Evolutionary conservation across 2,888 invertebrate genomes (phyloP).

Genomic region (Charanyca ferruginea): DNA sequence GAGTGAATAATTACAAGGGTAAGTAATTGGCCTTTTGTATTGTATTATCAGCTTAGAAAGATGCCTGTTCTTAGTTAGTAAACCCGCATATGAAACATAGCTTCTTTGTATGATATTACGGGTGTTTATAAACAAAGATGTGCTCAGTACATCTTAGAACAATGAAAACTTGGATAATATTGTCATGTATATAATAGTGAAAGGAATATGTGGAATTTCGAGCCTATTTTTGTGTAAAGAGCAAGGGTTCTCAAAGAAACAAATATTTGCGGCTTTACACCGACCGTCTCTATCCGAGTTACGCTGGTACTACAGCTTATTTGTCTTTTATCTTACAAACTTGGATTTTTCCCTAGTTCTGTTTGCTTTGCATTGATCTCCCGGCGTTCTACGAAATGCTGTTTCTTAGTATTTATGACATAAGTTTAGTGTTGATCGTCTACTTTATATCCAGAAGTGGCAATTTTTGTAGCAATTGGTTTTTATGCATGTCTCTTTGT

Average conservation of each 20-base stretch:
- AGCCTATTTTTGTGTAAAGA: conserved; percentile 75
- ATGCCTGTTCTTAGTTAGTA: conserved; percentile 42
- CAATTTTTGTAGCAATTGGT: conserved; percentile 19
- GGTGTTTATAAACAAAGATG: conserved; percentile 53
- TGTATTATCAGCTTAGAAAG: conserved; percentile 53
- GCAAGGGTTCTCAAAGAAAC: conserved; percentile 77
- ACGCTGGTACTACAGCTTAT: conserved; percentile 60
- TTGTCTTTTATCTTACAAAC: conserved; percentile 63
- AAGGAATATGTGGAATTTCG: conserved; percentile 67
- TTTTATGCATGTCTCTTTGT: conserved; percentile 18
- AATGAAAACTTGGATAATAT: conserved; percentile 50
- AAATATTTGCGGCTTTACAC: conserved; percentile 82
- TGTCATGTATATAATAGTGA: conserved; percentile 39
- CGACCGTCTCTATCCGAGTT: conserved; percentile 67
- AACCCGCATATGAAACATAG: conserved; percentile 52
- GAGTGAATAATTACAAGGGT: conserved; percentile 60
- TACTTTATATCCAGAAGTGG: conserved; percentile 1
- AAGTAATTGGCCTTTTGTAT: conserved; percentile 61
- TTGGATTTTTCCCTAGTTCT: conserved; percentile 55
- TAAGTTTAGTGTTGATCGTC: conserved; percentile 16
- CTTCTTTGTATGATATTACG: conserved; percentile 53
- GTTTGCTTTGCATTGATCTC: conserved; percentile 54
- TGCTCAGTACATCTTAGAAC: conserved; percentile 50
- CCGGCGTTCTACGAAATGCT: conserved; percentile 31
- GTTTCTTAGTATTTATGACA: conserved; percentile 24